These are phyloP conservation scores for Stegophylla sp. DNA, from an alignment of 2,888 invertebrate genomes.

Conservation along the genomic window DNA sequence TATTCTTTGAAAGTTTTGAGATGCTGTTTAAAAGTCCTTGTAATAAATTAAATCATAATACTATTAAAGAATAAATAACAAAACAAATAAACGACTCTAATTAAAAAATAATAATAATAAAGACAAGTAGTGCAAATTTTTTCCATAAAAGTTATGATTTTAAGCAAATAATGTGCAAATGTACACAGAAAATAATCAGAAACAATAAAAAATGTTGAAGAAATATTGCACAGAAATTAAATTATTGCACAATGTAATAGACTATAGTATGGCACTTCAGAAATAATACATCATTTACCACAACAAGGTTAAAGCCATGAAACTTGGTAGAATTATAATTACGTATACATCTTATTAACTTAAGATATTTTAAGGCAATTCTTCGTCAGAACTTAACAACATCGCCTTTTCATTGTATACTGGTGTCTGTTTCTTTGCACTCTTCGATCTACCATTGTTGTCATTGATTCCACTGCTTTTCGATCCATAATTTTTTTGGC, in stretches of 20 bases:
- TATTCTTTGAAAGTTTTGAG: conserved; percentile 15
- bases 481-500: conserved; percentile 62
- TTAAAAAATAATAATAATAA: background rate
- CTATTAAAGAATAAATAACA: background rate
- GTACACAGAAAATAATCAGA: background rate
- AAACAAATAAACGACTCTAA: background rate
- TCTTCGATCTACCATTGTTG: conserved; percentile 43
- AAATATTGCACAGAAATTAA: conserved; percentile 28
- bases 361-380: conserved; percentile 64
- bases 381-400: conserved; percentile 93
- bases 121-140: background rate
- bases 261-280: background rate
- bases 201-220: background rate
- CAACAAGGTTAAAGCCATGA: conserved; percentile 3
- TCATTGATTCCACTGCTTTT: conserved; percentile 67
- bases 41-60: too few species aligned
- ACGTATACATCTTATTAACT: background rate
- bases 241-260: conserved; percentile 15
- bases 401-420: conserved; percentile 96
- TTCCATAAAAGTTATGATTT: background rate
- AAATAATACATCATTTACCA: background rate
- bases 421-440: conserved; percentile 67
- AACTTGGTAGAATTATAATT: background rate
- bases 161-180: background rate
- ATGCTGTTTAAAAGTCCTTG: background rate